phyloP scores from a whole-genome alignment of 2,888 invertebrate species.

The Caenorhabditis sp. region DNA sequence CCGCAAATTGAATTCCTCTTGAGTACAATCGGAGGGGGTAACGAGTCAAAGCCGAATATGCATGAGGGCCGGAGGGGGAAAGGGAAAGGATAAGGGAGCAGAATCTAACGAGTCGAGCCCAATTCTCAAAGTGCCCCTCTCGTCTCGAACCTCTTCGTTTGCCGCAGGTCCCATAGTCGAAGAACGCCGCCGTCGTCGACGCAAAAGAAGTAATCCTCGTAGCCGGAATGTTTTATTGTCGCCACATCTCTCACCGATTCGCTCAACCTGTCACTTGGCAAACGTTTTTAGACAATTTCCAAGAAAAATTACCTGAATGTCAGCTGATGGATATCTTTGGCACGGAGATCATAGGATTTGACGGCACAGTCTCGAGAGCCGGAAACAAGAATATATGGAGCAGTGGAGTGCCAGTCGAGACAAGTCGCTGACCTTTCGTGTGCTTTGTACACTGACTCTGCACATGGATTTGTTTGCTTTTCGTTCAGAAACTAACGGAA shows the following conservation, averaged over 20 bases:
- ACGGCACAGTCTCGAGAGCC: constrained; percentile 64
- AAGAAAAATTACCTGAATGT: constrained; percentile 34
- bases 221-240: constrained; percentile 54
- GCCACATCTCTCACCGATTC: constrained; percentile 69
- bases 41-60: constrained; percentile 26
- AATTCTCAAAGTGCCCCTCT: not conserved
- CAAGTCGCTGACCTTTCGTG: constrained; percentile 73
- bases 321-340: constrained; percentile 31
- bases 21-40: constrained; percentile 5
- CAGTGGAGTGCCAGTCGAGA: constrained; percentile 64
- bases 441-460: constrained; percentile 63
- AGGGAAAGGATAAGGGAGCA: not conserved
- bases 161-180: constrained; percentile 72
- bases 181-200: constrained; percentile 72
- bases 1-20: constrained; percentile 44
- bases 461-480: constrained; percentile 7
- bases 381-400: constrained; percentile 61
- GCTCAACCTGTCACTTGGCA: constrained; percentile 47
- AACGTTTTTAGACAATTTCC: too few relatives aligned
- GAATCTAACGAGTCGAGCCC: not conserved
- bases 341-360: constrained; percentile 59
- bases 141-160: constrained; percentile 34
- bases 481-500: not conserved
- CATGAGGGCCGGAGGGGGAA: not conserved
- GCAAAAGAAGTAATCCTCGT: constrained; percentile 63